Percentiles rank a stretch among this genome's conserved stretches.
phyloP scores from a whole-genome alignment of 2,113 vertebrate species.

The Lanius collurio region DNA sequence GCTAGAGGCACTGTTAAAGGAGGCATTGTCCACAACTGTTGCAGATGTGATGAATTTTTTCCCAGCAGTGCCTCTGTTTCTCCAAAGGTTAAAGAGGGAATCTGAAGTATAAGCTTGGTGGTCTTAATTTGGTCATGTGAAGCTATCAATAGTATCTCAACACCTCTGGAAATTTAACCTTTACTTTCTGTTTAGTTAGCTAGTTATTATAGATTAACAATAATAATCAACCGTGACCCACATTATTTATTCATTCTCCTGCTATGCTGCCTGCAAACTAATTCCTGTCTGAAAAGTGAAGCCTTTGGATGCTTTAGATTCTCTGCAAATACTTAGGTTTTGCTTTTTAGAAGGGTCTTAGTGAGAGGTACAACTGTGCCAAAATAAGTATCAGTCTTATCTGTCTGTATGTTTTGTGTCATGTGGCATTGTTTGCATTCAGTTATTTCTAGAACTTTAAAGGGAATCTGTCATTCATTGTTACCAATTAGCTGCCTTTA shows the following conservation, averaged over 20 bases:
- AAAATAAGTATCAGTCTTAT: background rate
- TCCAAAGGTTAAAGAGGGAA: background rate
- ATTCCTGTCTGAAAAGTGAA: background rate
- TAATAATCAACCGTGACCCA: background rate
- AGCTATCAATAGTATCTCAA: background rate
- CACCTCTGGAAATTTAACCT: slow-evolving; percentile 24
- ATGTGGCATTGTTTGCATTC: background rate
- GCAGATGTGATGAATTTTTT: background rate
- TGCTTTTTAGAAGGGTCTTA: background rate
- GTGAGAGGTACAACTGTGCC: background rate
- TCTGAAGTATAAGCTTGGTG: background rate
- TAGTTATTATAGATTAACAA: slow-evolving; percentile 34
- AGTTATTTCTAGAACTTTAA: slow-evolving; percentile 18
- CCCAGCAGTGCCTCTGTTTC: background rate
- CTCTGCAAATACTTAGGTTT: background rate
- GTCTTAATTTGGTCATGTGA: background rate
- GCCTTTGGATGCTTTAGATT: background rate
- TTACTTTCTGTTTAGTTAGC: slow-evolving; percentile 28
- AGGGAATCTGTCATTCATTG: slow-evolving; percentile 33
- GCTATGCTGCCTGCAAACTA: background rate
- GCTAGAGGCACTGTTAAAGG: background rate
- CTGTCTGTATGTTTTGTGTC: background rate
- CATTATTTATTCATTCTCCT: slow-evolving; percentile 36
- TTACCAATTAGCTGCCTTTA: slow-evolving; percentile 48
- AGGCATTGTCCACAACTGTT: background rate